Evolutionary conservation across 2,113 vertebrate species (phyloP).

Genomic region (Tyrannus savana): DNA sequence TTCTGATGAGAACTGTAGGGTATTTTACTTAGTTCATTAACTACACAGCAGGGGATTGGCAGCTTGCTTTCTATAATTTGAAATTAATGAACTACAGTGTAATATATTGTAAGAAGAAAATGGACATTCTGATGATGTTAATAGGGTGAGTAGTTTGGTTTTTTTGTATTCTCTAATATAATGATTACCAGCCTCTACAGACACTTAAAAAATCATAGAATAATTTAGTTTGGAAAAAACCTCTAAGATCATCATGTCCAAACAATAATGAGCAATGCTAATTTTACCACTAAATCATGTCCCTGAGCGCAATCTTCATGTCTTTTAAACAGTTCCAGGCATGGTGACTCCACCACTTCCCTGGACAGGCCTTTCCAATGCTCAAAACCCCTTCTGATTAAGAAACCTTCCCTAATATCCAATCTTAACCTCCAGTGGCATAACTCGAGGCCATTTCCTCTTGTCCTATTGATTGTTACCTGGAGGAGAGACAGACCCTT

Average conservation of each 20-base stretch:
- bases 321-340: background rate
- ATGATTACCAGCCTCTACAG: background rate
- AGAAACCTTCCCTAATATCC: background rate
- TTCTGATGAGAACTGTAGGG: background rate
- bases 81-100: background rate
- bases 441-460: background rate
- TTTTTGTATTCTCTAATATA: background rate
- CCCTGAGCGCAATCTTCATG: background rate
- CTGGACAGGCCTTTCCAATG: background rate
- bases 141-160: background rate
- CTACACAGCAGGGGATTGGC: background rate
- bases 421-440: background rate
- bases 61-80: conserved; percentile 12
- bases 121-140: background rate
- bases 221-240: background rate
- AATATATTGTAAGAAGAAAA: background rate
- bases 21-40: conserved; percentile 23
- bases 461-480: background rate
- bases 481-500: background rate
- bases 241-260: background rate
- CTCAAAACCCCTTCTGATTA: background rate
- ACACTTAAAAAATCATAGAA: background rate
- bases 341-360: background rate
- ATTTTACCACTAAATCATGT: background rate
- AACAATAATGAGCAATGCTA: background rate